A percentile compares a stretch with the other conserved stretches of the same genome.
phyloP scores from a whole-genome alignment of 2,113 vertebrate genomes.

The Variabilichromis moorii region DNA sequence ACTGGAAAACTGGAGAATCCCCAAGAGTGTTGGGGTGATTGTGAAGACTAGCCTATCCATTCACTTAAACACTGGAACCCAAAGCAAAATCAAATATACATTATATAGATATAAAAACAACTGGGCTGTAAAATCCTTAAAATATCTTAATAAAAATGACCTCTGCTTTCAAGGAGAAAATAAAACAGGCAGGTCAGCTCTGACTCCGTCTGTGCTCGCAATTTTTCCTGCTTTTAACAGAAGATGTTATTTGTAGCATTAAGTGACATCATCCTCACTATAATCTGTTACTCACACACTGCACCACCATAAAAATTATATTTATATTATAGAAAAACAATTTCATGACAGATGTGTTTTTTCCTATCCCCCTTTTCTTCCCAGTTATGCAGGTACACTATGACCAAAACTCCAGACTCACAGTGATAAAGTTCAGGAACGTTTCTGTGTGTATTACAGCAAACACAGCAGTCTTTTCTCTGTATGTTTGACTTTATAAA shows the following conservation, averaged over 20 bases:
- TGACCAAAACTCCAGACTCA: background rate
- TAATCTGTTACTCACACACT: background rate
- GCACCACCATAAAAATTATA: fast-evolving
- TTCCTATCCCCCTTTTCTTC: fast-evolving
- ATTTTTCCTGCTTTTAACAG: background rate
- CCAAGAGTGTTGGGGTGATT: background rate
- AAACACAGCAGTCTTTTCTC: background rate
- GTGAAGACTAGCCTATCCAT: fast-evolving
- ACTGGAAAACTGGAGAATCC: background rate
- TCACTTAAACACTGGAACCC: background rate
- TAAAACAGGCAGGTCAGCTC: background rate
- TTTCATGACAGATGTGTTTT: background rate
- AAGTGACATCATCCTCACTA: background rate
- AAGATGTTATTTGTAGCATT: background rate
- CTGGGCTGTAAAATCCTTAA: background rate
- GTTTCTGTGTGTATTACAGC: fast-evolving
- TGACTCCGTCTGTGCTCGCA: fast-evolving
- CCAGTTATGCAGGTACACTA: fast-evolving
- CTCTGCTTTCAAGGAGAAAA: background rate
- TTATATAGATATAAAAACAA: background rate
- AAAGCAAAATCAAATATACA: background rate
- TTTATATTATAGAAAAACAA: fast-evolving
- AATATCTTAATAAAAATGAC: background rate
- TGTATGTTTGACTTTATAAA: background rate
- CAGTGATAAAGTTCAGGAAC: fast-evolving